Base-by-base conservation (phyloP, 2,113 vertebrate genomes). In the Carassius carassius region DNA sequence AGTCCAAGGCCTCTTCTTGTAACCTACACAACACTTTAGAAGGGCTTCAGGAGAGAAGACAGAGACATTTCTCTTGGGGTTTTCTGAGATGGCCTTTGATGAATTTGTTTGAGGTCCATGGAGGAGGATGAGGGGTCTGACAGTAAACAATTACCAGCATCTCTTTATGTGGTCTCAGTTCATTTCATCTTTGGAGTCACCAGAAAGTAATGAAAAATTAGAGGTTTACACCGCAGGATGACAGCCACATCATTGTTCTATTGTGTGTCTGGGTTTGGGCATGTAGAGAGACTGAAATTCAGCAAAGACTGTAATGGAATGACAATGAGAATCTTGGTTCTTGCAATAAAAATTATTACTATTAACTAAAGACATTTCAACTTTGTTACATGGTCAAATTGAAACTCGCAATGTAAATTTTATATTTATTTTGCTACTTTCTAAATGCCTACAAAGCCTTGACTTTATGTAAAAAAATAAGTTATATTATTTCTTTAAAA, bases 121-220 rank as follows among this genome's bases (percentile, higher is more conserved):
- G 23, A 47, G 47, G 49, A 76, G 49, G 17, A 29, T 54, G 49
- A 32, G 49, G 3, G 73, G 23, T 47, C 17, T 76, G 25, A 56
- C 16, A 77, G 51, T 35, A 51, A 75, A 51, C 73, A 75, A 75
- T 75, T 51, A 75, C 73, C n/a, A 54, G 47, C 47, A 13, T 23
- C n/a, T 76, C 16, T 54, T 47, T 13, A 14, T 23, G 41, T 74
- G 41, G 12, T 1, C 16, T 56, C 49, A 21, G 29, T 77, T 56
- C 17, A 77, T 77, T 32, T 77, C 17, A 32, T 1, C 49, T 25
- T 77, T 32, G 10, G 49, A 77, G 9, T 77, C 58, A 65, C 17
- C 25, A 65, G 73, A 5, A 77, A 86, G 19, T 83, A 87, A 74
- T 86, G 86, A 87, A 78, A 87, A 89, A 90, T 72, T 49, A 81